phyloP scores from a whole-genome alignment of 2,113 vertebrate species.

The Otolemur garnettii region DNA sequence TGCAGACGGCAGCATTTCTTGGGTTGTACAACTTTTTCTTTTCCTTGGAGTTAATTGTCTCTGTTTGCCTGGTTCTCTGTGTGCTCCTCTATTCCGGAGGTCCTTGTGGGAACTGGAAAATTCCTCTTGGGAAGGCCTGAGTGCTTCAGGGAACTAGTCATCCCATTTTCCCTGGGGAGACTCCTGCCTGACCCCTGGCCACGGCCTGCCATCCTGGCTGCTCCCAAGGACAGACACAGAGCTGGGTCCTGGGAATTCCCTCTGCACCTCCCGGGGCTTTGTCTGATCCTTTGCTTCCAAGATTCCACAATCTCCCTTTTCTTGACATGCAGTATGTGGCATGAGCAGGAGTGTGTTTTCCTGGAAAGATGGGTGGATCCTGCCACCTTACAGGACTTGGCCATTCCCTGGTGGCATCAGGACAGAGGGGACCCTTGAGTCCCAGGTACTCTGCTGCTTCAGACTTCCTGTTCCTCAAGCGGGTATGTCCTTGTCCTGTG shows the following conservation, averaged over 20 bases:
- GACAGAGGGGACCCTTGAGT: no score
- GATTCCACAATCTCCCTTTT: background rate
- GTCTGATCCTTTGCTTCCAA: background rate
- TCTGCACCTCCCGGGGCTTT: no score
- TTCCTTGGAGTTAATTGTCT: background rate
- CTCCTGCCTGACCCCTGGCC: background rate
- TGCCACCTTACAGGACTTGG: background rate
- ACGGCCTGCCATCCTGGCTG: no score
- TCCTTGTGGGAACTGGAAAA: background rate
- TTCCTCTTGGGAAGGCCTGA: background rate
- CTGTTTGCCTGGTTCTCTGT: background rate
- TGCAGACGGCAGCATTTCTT: background rate
- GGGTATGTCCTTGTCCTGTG: background rate
- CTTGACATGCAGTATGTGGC: no score
- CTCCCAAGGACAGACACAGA: background rate
- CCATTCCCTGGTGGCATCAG: background rate
- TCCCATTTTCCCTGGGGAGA: no score
- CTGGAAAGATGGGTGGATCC: background rate
- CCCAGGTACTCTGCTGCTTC: background rate
- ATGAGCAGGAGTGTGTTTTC: background rate
- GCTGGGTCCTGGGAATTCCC: background rate
- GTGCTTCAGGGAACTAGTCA: no score
- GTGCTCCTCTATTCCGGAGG: no score
- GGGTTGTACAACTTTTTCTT: background rate
- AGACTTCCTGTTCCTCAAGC: accelerated